These are phyloP conservation scores for Siderastrea siderea DNA, from an alignment of 92 coral and sea anemone genomes.

Conservation along the genomic window DNA sequence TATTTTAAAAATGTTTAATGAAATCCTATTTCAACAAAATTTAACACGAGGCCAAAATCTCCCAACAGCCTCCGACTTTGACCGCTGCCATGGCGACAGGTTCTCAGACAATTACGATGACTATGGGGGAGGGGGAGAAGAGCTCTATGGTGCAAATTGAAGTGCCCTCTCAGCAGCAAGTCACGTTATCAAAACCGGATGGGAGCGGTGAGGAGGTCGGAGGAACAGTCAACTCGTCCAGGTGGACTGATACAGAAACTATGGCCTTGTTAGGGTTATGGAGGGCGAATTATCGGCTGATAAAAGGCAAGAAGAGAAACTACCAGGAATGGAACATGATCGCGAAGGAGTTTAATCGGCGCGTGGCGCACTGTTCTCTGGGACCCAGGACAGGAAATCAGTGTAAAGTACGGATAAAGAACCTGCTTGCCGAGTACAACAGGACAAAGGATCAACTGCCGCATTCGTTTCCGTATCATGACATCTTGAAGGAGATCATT, in stretches of 20 bases:
- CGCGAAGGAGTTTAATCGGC: slow-evolving; percentile 81
- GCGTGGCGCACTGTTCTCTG: slow-evolving; percentile 71
- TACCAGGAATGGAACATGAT: slow-evolving; percentile 91
- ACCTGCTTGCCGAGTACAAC: slow-evolving; percentile 87
- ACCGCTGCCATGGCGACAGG: slow-evolving; percentile 39
- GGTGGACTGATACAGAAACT: slow-evolving; percentile 89
- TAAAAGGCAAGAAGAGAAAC: slow-evolving; percentile 81
- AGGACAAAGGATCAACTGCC: slow-evolving; percentile 75
- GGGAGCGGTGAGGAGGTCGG: slow-evolving; percentile 31
- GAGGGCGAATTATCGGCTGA: slow-evolving; percentile 77
- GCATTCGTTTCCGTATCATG: slow-evolving; percentile 77
- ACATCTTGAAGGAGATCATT: slow-evolving; percentile 70
- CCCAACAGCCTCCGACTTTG: slow-evolving; percentile 15
- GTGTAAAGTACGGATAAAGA: slow-evolving; percentile 90
- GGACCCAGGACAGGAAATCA: slow-evolving; percentile 92
- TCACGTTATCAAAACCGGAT: slow-evolving; percentile 9
- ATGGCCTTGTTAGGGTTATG: slow-evolving; percentile 78
- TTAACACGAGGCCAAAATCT: neutral
- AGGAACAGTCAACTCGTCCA: slow-evolving; percentile 75
- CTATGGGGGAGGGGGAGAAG: slow-evolving; percentile 45
- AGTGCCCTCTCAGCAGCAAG: slow-evolving; percentile 51
- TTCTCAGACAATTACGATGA: slow-evolving; percentile 31
- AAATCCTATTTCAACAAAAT: too few relatives aligned
- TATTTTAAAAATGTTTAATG: too few relatives aligned
- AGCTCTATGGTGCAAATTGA: slow-evolving; percentile 33